Percentiles rank a stretch among this genome's conserved stretches.
Conservation (phyloP, 2,797 vertebrate species). For the Lemur catta region DNA sequence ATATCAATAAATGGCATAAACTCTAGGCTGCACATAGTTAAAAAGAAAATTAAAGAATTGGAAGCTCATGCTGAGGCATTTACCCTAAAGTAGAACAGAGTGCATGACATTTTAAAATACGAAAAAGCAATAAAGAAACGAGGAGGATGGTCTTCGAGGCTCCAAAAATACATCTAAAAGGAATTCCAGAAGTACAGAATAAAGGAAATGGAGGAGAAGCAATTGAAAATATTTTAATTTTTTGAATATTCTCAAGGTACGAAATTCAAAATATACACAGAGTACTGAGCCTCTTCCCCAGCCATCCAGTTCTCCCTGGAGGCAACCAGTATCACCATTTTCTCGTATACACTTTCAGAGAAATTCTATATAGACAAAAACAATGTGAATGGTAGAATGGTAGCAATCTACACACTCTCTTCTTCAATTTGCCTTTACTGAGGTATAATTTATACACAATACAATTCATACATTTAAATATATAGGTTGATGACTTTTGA, state of each 20-base stretch:
- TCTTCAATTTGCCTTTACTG: background rate
- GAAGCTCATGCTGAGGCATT: background rate
- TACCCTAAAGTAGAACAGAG: background rate
- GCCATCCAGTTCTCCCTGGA: background rate
- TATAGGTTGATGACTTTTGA: background rate
- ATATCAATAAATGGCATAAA: background rate
- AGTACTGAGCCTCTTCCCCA: background rate
- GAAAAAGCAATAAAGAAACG: slow-evolving; percentile 2
- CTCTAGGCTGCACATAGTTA: background rate
- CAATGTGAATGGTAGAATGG: background rate
- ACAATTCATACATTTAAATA: background rate
- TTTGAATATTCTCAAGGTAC: background rate
- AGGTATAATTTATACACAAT: background rate
- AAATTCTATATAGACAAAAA: background rate
- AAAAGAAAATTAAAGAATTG: slow-evolving; percentile 38
- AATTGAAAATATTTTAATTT: background rate
- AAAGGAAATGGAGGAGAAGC: background rate
- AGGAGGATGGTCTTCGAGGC: background rate
- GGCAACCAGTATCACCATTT: background rate
- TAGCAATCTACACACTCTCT: background rate
- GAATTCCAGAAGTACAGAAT: background rate
- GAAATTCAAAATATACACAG: background rate
- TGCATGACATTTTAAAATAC: background rate
- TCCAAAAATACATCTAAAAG: background rate
- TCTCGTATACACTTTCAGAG: background rate